phyloP scores from a whole-genome alignment of 2,113 vertebrate species.

The Microcebus murinus region DNA sequence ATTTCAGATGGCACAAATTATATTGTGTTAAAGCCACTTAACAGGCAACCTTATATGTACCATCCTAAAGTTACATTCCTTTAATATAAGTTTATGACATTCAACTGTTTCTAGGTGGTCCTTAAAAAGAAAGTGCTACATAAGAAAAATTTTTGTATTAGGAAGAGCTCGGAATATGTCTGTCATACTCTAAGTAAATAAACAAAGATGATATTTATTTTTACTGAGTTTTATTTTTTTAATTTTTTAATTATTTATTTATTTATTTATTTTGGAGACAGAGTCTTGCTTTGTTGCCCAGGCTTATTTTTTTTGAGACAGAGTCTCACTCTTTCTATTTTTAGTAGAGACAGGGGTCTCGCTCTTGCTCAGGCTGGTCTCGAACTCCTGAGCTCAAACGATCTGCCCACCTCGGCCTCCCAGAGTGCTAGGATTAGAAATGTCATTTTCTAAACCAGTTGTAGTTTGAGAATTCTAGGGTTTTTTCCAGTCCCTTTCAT shows the following conservation, averaged over 20 bases:
- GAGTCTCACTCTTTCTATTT: no score
- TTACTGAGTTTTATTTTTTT: neutral
- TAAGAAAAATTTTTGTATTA: neutral
- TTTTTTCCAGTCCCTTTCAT: neutral
- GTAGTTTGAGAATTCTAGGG: neutral
- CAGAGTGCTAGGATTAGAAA: neutral
- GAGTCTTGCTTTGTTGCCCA: no score
- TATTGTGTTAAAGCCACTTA: constrained; percentile 1
- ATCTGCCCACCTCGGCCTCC: no score
- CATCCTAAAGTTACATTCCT: neutral
- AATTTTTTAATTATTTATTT: no score
- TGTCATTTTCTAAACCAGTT: neutral
- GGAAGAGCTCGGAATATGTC: constrained; percentile 3
- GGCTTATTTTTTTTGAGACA: no score
- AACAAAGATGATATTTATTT: constrained; percentile 31
- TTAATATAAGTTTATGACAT: neutral
- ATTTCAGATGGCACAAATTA: neutral
- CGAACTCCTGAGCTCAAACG: no score
- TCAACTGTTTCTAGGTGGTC: neutral
- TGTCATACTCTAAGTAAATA: neutral
- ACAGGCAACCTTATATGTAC: neutral
- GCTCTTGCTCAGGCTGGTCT: no score
- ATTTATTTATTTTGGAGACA: no score
- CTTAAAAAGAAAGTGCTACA: neutral
- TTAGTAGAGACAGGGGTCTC: no score